Evolutionary conservation across 2,888 invertebrate species (phyloP), one percentile per base, ranked within the genome.

Genomic region (Pachliopta kotzebuea): DNA sequence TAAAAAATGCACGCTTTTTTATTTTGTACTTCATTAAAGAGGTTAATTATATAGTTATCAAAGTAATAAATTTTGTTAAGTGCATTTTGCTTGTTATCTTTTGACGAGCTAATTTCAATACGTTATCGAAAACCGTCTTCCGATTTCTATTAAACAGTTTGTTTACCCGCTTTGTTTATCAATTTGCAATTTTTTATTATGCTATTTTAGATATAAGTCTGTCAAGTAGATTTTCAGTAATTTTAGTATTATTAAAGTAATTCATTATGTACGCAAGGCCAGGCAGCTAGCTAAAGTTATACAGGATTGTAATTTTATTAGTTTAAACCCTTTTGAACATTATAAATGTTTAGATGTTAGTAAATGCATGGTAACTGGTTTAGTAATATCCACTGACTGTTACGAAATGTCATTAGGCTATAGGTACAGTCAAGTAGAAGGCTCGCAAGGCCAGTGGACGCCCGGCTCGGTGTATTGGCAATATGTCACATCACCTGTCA

Each of bases 401-500:
- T 64, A 52, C 64, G 56, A 64, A 64, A 60, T 56, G 56, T 52
- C 56, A 64, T 64, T 56, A 60, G 56, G 56, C 59, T 60, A 31
- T 62, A 56, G 63, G 59, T 31, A 60, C 64, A 56, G 64, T 62
- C 54, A 56, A 65, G 62, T 66, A 62, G 66, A 68, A 68, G 62
- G 64, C 58, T 58, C n/a, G 42, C 69, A 67, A 68, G 67, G 69
- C 58, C 62, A 42, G 62, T 62, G 59, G 65, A 66, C 68, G 68
- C 66, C 60, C 17, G 63, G 17, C 57, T 26, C 62, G 56, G 26
- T 45, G 58, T 49, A 63, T 45, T 67, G 60, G 59, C 71, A 70
- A 72, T 72, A 67, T 71, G 72, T 70, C 69, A 68, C 66, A 67
- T 65, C 72, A 73, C 68, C 72, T 73, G 73, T 64, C 64, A 64